phyloP scores from a whole-genome alignment of 2,113 vertebrate genomes.

The Seriola quinqueradiata region DNA sequence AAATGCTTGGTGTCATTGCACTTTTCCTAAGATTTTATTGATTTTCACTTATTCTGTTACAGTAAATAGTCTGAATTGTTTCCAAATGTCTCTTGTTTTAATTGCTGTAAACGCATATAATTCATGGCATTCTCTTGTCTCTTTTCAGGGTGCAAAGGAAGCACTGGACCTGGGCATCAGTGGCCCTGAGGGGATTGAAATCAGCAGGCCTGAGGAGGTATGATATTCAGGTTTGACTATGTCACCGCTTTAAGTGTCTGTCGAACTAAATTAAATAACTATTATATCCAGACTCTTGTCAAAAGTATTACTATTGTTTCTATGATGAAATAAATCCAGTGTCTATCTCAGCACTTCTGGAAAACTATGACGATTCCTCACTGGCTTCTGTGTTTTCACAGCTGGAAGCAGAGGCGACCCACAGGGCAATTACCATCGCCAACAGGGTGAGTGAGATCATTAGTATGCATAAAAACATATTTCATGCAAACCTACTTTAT shows the following conservation, averaged over 20 bases:
- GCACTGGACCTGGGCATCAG: constrained; percentile 94
- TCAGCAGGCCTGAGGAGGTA: constrained; percentile 97
- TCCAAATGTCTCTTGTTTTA: background rate
- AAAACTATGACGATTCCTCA: background rate
- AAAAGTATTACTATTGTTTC: background rate
- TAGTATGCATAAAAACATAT: background rate
- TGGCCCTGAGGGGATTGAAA: constrained; percentile 96
- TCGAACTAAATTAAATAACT: background rate
- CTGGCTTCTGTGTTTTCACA: constrained; percentile 69
- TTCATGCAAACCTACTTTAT: background rate
- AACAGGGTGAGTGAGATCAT: constrained; percentile 90
- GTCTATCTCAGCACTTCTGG: background rate
- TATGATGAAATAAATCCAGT: background rate
- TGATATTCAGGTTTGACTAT: background rate
- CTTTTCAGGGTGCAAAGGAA: constrained; percentile 92
- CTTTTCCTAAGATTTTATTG: background rate
- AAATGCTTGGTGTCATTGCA: background rate
- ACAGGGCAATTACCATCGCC: constrained; percentile 94
- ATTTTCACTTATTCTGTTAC: background rate
- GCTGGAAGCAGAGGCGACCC: constrained; percentile 96
- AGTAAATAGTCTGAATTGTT: background rate
- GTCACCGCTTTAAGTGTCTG: too few species aligned
- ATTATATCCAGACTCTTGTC: constrained; percentile 1
- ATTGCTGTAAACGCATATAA: background rate
- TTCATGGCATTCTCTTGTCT: background rate